Percentiles rank a stretch among this genome's conserved stretches.
phyloP scores from a whole-genome alignment of 2,113 vertebrate species.

The Burhinus oedicnemus region DNA sequence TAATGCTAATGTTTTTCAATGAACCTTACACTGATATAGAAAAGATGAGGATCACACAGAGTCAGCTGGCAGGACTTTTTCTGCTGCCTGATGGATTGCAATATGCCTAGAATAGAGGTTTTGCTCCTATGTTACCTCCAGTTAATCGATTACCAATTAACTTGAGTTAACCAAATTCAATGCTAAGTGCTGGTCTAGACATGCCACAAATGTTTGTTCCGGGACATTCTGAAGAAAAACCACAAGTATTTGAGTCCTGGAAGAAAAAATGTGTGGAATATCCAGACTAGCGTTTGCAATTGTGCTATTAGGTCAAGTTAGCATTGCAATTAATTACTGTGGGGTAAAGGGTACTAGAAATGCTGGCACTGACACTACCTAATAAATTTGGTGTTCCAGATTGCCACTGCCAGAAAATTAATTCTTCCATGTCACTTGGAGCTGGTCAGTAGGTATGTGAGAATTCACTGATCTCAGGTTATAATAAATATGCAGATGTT shows the following conservation, averaged over 20 bases:
- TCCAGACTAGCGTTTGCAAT: background rate
- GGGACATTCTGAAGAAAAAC: constrained; percentile 54
- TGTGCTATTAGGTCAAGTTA: constrained; percentile 41
- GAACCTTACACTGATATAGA: background rate
- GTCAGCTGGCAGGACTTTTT: background rate
- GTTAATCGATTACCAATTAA: constrained; percentile 69
- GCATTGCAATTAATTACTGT: background rate
- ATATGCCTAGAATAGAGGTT: background rate
- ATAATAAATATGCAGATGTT: background rate
- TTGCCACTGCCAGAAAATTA: background rate
- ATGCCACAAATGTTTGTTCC: constrained; percentile 56
- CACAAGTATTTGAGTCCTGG: constrained; percentile 45
- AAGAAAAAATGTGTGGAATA: constrained; percentile 47
- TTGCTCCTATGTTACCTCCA: constrained; percentile 19
- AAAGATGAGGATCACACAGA: background rate
- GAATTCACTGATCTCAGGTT: background rate
- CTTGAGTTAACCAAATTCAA: constrained; percentile 44
- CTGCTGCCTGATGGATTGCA: background rate
- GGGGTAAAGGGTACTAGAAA: constrained; percentile 3
- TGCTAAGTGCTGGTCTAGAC: constrained; percentile 46
- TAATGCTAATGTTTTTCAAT: background rate
- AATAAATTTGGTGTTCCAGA: constrained; percentile 18
- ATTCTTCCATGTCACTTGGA: background rate
- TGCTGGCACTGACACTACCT: background rate
- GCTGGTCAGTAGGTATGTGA: background rate